A percentile compares a stretch with the other conserved stretches of the same genome.
phyloP scores from a whole-genome alignment of 2,113 vertebrate species.

The Sebastes fasciatus region DNA sequence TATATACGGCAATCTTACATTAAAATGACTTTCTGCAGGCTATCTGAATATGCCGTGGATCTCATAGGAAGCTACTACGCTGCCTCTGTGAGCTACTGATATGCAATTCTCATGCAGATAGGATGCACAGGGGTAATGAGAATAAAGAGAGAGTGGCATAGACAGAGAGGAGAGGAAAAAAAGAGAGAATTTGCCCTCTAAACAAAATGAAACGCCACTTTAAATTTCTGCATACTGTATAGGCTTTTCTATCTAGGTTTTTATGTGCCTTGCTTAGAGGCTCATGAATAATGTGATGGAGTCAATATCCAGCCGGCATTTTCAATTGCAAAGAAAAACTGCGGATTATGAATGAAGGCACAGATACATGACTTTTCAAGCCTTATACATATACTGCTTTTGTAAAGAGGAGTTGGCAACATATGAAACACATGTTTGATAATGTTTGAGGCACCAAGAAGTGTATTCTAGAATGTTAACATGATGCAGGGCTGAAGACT shows the following conservation, averaged over 20 bases:
- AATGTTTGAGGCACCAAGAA: background rate
- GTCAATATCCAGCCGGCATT: conserved; percentile 52
- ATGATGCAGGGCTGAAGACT: background rate
- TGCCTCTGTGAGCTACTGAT: conserved; percentile 61
- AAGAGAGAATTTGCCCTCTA: conserved; percentile 64
- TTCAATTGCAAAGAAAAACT: conserved; percentile 35
- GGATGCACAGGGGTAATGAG: conserved; percentile 49
- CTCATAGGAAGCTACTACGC: conserved; percentile 34
- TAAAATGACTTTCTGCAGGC: conserved; percentile 59
- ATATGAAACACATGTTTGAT: background rate
- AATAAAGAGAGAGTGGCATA: conserved; percentile 32
- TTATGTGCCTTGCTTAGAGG: conserved; percentile 54
- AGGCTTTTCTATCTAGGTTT: conserved; percentile 54
- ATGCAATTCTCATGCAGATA: conserved; percentile 76
- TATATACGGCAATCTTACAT: conserved; percentile 43
- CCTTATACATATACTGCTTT: background rate
- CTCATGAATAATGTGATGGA: conserved; percentile 75
- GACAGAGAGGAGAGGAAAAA: conserved; percentile 6
- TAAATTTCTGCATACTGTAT: conserved; percentile 58
- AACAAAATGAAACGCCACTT: conserved; percentile 71
- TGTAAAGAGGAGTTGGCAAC: background rate
- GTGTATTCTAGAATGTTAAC: background rate
- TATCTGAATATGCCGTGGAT: conserved; percentile 37
- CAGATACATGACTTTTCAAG: background rate
- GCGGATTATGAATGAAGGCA: conserved; percentile 17